Base-by-base conservation (phyloP, 2,888 invertebrate species). In the Cenopis cana region DNA sequence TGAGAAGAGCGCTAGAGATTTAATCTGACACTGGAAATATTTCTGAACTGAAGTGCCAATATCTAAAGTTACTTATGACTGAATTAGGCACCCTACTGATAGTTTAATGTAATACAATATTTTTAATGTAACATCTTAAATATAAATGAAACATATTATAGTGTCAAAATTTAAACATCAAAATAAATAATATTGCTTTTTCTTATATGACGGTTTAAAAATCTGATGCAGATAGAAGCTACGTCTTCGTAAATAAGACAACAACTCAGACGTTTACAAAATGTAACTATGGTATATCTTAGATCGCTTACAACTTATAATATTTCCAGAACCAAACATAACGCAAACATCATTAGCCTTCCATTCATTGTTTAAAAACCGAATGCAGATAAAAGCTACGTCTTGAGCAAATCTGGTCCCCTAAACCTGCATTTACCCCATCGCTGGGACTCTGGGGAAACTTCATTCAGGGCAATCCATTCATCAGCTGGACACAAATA, bases 401-500 rank as follows among this genome's bases (percentile, higher is more conserved):
- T 36, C 64, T 64, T 54, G 52, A 54, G 62, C 54, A 64, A 64
- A 52, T 64, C 64, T 61, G 33, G 46, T 62, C 59, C 69, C 64
- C 69, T 55, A 17, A 54, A 59, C 52, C 62, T 54, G 69, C 54
- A 68, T 72, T 69, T 75, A 52, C 72, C 62, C 73, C 65, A 71
- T 67, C 66, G 57, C 69, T 72, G 71, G 72, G 59, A 73, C 60
- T 73, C 62, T 59, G 73, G 74, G 74, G 72, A 75, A 74, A 75
- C 73, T 74, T 70, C 67, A 76, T 74, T 75, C 73, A 75, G 72
- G 59, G 41, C 68, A 54, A 46, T 72, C 73, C 71, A 74, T 75
- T 78, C 84, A 81, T 83, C 80, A 79, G 78, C 82, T 78, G 82
- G 82, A 82, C 84, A 78, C 74, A 78, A 71, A 75, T 73, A 77